A percentile compares a stretch with the other conserved stretches of the same genome.
phyloP scores from a whole-genome alignment of 2,888 invertebrate genomes.

The Amphiduros pacificus region DNA sequence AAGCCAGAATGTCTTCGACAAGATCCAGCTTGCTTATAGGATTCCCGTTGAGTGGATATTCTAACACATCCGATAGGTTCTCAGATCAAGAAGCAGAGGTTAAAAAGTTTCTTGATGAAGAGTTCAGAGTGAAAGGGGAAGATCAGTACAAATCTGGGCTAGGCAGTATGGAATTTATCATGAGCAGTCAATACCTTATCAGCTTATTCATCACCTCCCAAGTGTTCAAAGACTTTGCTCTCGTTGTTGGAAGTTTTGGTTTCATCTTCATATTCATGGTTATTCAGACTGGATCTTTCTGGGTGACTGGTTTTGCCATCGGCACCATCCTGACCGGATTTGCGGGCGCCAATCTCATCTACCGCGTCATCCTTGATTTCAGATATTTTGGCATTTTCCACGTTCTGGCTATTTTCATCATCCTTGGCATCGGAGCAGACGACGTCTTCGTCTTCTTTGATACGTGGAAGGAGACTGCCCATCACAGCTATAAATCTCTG shows the following conservation, averaged over 20 bases:
- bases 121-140: slow-evolving; percentile 13
- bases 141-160: slow-evolving; percentile 11
- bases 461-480: slow-evolving; percentile 46
- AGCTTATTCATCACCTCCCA: slow-evolving; percentile 11
- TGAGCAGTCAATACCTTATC: slow-evolving; percentile 6
- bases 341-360: slow-evolving; percentile 31
- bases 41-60: slow-evolving; percentile 22
- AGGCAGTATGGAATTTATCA: slow-evolving; percentile 20
- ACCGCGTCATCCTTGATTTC: slow-evolving; percentile 24
- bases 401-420: slow-evolving; percentile 51
- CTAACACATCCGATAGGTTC: slow-evolving; percentile 3
- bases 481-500: slow-evolving; percentile 29
- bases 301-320: slow-evolving; percentile 26
- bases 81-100: slow-evolving; percentile 13
- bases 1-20: slow-evolving; percentile 11
- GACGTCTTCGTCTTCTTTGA: slow-evolving; percentile 54
- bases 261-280: slow-evolving; percentile 34
- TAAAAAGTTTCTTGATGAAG: slow-evolving; percentile 5
- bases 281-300: slow-evolving; percentile 34
- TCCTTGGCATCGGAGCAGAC: slow-evolving; percentile 55
- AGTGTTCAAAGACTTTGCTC: slow-evolving; percentile 27
- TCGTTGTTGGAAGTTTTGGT: slow-evolving; percentile 32
- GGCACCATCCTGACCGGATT: slow-evolving; percentile 31
- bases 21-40: slow-evolving; percentile 17
- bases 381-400: slow-evolving; percentile 52